A percentile compares a stretch with the other conserved stretches of the same genome.
These are phyloP conservation scores for Sialis fuliginosa DNA, from an alignment of 2,888 invertebrate species.

Conservation along the genomic window DNA sequence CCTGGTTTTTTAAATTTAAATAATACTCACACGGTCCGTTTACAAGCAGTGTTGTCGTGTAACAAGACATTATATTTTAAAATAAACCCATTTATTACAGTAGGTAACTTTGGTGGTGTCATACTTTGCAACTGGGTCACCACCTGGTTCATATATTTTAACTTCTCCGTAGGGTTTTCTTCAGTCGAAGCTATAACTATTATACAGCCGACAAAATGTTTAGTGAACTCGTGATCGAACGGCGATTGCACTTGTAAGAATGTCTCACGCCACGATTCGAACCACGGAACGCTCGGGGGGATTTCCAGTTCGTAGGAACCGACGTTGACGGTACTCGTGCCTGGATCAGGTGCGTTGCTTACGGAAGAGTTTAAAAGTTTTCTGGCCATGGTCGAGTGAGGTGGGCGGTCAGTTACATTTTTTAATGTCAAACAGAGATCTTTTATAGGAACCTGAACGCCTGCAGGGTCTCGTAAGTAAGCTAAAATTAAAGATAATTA, in stretches of 20 bases:
- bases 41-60: conserved; percentile 60
- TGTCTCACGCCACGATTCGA: conserved; percentile 85
- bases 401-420: conserved; percentile 66
- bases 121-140: conserved; percentile 62
- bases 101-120: conserved; percentile 59
- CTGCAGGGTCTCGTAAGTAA: conserved; percentile 69
- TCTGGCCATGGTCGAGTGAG: conserved; percentile 64
- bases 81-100: conserved; percentile 65
- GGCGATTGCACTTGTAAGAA: conserved; percentile 77
- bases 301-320: conserved; percentile 42
- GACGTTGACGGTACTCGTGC: conserved; percentile 14
- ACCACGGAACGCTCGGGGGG: conserved; percentile 78
- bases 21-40: neutral
- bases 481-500: conserved; percentile 30
- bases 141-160: conserved; percentile 62
- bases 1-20: neutral
- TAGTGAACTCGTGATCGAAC: conserved; percentile 91
- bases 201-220: conserved; percentile 71
- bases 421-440: conserved; percentile 63
- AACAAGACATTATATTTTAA: conserved; percentile 78
- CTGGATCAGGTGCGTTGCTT: conserved; percentile 19
- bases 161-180: conserved; percentile 62
- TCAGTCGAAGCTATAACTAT: conserved; percentile 56
- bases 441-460: conserved; percentile 49
- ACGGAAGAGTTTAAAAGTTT: conserved; percentile 52